Percentiles rank a stretch among this genome's conserved stretches.
These are phyloP conservation scores for Platycheirus albimanus DNA, from an alignment of 2,888 invertebrate species.

Conservation along the genomic window DNA sequence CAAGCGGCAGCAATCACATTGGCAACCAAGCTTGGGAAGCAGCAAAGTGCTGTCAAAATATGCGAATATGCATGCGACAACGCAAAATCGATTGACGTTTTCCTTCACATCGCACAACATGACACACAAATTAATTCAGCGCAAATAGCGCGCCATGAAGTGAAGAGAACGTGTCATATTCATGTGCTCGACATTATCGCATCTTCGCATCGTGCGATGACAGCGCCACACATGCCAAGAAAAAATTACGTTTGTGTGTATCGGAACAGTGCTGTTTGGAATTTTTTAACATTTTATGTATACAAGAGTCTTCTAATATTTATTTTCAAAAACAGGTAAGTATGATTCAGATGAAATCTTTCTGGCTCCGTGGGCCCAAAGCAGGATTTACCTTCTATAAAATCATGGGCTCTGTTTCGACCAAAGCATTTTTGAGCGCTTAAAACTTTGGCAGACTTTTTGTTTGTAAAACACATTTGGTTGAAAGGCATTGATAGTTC, in stretches of 20 bases:
- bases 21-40: neutral
- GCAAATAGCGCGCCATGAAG: constrained; percentile 35
- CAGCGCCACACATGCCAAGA: constrained; percentile 23
- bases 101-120: constrained; percentile 27
- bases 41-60: constrained; percentile 37
- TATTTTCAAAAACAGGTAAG: too few relatives aligned
- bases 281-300: too few relatives aligned
- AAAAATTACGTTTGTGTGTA: too few relatives aligned
- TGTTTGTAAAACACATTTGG: too few relatives aligned
- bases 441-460: too few relatives aligned
- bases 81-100: constrained; percentile 63
- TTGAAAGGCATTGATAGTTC: too few relatives aligned
- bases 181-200: constrained; percentile 59
- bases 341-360: too few relatives aligned
- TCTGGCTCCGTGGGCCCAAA: too few relatives aligned
- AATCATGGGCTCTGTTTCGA: too few relatives aligned
- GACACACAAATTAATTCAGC: constrained; percentile 52
- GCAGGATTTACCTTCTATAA: too few relatives aligned
- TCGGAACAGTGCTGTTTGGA: neutral
- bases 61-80: constrained; percentile 13
- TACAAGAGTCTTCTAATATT: too few relatives aligned
- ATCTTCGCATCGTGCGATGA: constrained; percentile 54
- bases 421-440: too few relatives aligned
- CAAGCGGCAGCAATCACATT: neutral
- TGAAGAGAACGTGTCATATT: constrained; percentile 43